phyloP scores from a whole-genome alignment of 53 echinoderm and acorn worm species.

The Pentamera pediparva region DNA sequence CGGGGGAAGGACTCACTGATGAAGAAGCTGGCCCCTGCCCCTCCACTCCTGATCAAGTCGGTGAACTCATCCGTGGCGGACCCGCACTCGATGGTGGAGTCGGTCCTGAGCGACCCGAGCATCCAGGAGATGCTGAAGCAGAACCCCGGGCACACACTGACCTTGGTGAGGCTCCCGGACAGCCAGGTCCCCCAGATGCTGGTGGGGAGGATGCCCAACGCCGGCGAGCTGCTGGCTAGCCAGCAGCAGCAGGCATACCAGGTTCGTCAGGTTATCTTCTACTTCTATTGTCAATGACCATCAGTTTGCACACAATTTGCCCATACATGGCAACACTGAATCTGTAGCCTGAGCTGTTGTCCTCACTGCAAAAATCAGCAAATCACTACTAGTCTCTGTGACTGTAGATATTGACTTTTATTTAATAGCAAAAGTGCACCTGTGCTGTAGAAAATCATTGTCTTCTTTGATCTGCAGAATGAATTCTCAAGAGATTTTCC shows the following conservation, averaged over 20 bases:
- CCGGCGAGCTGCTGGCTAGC: too few species aligned
- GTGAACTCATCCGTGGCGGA: neutral
- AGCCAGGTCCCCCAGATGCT: slow-evolving; percentile 15
- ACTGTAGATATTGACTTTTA: too few species aligned
- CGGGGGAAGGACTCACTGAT: neutral
- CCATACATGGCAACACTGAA: too few species aligned
- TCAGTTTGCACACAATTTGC: too few species aligned
- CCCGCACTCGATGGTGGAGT: neutral
- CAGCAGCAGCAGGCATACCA: slow-evolving; percentile 1
- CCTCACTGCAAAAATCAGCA: too few species aligned
- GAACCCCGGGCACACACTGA: slow-evolving; percentile 25
- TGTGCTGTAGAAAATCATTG: too few species aligned
- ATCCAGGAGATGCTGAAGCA: slow-evolving; percentile 27
- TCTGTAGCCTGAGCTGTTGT: too few species aligned
- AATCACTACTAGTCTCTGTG: too few species aligned
- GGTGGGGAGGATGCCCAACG: neutral
- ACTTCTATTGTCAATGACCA: neutral
- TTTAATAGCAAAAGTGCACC: too few species aligned
- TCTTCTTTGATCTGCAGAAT: too few species aligned
- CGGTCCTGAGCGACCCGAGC: slow-evolving; percentile 12
- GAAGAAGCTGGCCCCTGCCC: slow-evolving; percentile 12
- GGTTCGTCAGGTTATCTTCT: neutral
- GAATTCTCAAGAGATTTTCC: too few species aligned
- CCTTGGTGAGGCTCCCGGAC: slow-evolving; percentile 4
- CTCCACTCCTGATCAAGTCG: slow-evolving; percentile 6